These are phyloP conservation scores for Alentia gelatinosa DNA, from an alignment of 2,888 invertebrate species.

Conservation along the genomic window DNA sequence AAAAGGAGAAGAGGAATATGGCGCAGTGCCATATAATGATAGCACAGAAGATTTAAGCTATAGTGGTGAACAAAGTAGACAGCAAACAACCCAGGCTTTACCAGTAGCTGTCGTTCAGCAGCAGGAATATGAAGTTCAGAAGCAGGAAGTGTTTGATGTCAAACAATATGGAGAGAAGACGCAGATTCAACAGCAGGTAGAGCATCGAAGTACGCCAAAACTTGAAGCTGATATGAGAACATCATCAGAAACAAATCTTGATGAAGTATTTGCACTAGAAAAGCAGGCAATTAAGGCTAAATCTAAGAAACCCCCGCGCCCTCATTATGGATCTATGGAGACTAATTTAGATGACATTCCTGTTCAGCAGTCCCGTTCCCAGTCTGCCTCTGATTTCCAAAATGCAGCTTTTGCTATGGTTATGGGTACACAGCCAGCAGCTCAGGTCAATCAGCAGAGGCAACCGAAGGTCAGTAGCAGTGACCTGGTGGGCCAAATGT, in stretches of 20 bases:
- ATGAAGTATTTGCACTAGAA: constrained; percentile 7
- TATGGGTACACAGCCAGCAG: not conserved
- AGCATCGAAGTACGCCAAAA: not conserved
- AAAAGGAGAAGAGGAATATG: not conserved
- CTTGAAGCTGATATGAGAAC: not conserved
- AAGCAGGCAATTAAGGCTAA: not conserved
- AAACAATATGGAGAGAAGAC: not conserved
- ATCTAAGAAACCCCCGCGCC: not conserved
- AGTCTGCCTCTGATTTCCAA: constrained; percentile 13
- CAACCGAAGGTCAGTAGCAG: not conserved
- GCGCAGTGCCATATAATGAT: constrained; percentile 43
- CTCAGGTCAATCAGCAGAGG: not conserved
- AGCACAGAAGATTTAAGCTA: not conserved
- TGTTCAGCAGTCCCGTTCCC: not conserved
- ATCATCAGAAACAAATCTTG: constrained; percentile 31
- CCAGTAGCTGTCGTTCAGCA: not conserved
- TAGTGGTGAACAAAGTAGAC: not conserved
- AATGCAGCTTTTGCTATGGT: not conserved
- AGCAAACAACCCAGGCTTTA: not conserved
- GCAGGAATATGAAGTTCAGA: not conserved
- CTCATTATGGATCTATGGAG: not conserved
- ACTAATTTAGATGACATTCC: constrained; percentile 34
- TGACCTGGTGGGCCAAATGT: constrained; percentile 40
- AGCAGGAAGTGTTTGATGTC: not conserved
- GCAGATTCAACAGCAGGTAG: not conserved